phyloP scores from a whole-genome alignment of 2,888 invertebrate species.

The Caenorhabditis japonica region DNA sequence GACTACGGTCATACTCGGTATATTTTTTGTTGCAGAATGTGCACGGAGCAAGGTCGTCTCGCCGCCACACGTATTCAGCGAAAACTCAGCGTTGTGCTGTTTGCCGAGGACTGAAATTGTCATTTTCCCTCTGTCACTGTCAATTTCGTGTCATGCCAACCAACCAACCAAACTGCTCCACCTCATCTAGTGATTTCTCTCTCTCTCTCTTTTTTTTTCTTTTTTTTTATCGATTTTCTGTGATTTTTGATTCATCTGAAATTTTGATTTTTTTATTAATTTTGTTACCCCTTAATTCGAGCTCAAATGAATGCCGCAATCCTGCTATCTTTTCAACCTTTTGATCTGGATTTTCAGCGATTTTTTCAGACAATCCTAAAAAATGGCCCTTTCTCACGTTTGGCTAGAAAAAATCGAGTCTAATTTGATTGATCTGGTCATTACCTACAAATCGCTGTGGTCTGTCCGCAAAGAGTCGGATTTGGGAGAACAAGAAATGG shows the following conservation, averaged over 20 bases:
- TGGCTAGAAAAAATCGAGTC: neutral
- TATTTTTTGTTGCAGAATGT: constrained; percentile 16
- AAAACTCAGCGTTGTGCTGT: constrained; percentile 49
- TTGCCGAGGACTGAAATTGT: constrained; percentile 20
- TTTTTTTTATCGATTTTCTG: neutral
- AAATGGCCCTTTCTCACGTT: neutral
- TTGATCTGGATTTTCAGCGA: neutral
- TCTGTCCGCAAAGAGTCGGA: neutral
- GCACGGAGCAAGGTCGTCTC: constrained; percentile 10
- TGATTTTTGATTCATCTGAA: neutral
- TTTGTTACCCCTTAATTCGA: neutral
- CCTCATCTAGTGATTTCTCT: too few relatives aligned
- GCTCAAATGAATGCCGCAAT: neutral
- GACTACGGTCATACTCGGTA: neutral
- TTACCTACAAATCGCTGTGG: neutral
- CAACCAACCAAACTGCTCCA: too few relatives aligned
- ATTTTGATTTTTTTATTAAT: neutral
- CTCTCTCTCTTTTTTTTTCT: too few relatives aligned
- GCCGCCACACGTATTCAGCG: constrained; percentile 48
- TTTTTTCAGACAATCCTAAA: neutral
- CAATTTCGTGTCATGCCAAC: too few relatives aligned
- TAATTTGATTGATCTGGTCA: neutral
- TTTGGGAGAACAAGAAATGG: neutral
- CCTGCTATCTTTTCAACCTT: neutral
- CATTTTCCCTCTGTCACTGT: neutral